Percentiles rank a stretch among this genome's conserved stretches.
These are phyloP conservation scores for Theonella swinhoei DNA, from an alignment of 37 sponge, comb jelly and placozoan genomes.

Conservation along the genomic window DNA sequence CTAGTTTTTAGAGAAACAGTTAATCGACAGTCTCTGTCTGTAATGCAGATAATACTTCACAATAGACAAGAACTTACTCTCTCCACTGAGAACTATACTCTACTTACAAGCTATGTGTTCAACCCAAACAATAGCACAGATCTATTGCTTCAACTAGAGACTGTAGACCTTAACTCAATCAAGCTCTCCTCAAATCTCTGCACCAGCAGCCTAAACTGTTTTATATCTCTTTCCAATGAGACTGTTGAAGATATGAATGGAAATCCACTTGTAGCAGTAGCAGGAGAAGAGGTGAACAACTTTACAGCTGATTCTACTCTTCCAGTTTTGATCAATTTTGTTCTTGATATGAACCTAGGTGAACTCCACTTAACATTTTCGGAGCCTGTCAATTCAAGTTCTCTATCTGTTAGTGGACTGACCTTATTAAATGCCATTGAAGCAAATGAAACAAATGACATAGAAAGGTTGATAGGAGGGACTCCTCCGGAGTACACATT, in stretches of 20 bases:
- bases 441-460: slow-evolving; percentile 43
- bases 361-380: slow-evolving; percentile 61
- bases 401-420: slow-evolving; percentile 54
- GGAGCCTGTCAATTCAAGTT: slow-evolving; percentile 67
- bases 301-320: slow-evolving; percentile 68
- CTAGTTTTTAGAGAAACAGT: slow-evolving; percentile 88
- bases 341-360: slow-evolving; percentile 77
- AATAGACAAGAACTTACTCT: slow-evolving; percentile 6
- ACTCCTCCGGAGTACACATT: slow-evolving; percentile 43
- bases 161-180: slow-evolving; percentile 72
- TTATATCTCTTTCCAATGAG: slow-evolving; percentile 41
- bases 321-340: slow-evolving; percentile 52
- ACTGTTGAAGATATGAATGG: slow-evolving; percentile 79
- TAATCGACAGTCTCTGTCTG: slow-evolving; percentile 39
- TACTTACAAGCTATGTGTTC: slow-evolving; percentile 31
- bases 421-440: slow-evolving; percentile 35
- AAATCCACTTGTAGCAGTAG: slow-evolving; percentile 55
- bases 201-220: slow-evolving; percentile 53
- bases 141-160: slow-evolving; percentile 48
- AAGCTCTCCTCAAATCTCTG: slow-evolving; percentile 70
- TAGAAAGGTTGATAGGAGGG: slow-evolving; percentile 58
- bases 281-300: slow-evolving; percentile 13
- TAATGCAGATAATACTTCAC: slow-evolving; percentile 65
- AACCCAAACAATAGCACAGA: slow-evolving; percentile 38
- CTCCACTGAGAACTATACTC: slow-evolving; percentile 32